Base-by-base conservation (phyloP, 2,113 vertebrate species). In the Mus spicilegus region DNA sequence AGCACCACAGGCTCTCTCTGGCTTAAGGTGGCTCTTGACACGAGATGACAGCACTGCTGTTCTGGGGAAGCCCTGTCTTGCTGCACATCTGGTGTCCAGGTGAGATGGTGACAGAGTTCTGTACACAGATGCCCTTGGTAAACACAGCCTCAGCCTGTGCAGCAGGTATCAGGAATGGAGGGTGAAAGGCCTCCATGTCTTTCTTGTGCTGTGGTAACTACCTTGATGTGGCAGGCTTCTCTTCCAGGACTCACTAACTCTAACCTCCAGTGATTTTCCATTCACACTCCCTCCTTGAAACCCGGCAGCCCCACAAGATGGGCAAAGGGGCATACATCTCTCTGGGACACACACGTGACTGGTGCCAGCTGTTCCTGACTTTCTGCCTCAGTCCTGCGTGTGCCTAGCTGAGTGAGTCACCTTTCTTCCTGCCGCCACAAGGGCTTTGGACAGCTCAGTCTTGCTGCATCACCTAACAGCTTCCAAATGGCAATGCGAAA, bases 231-330 rank as follows among this genome's bases (percentile, higher is more conserved):
- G 26, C 0, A 4, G 30, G 16, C 54, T 58, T 51, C 7, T 28
- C 24, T 36, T 61, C 87, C 49, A 63, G 63, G 30, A 42, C 67
- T 75, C 11, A 46, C 33, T 13, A 16, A 46, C 6, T 36, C 20
- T 46, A 14, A 86, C 28, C 46, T 77, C 65, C 42, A 28, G 61
- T 72, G 77, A 2, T 36, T 75, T 85, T 51, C 58, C 69, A 42
- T 19, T 33, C 46, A 30, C 1, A 1, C 24, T 26, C 28, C 65
- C 65, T 86, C 28, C 1, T 54, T 13, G 36, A 20, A 9, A 17
- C 46, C 69, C 7, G 33, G 51, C 1, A 9, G 39, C 63, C 80
- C 51, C 0, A 0, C 0, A 1, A 26, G 24, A 65, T 51, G 14
- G 3, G 54, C 36, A 14, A 63, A 46, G 76, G 12, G 72, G 58